These are phyloP conservation scores for Macquaria australasica DNA, from an alignment of 2,113 vertebrate genomes.

Conservation along the genomic window DNA sequence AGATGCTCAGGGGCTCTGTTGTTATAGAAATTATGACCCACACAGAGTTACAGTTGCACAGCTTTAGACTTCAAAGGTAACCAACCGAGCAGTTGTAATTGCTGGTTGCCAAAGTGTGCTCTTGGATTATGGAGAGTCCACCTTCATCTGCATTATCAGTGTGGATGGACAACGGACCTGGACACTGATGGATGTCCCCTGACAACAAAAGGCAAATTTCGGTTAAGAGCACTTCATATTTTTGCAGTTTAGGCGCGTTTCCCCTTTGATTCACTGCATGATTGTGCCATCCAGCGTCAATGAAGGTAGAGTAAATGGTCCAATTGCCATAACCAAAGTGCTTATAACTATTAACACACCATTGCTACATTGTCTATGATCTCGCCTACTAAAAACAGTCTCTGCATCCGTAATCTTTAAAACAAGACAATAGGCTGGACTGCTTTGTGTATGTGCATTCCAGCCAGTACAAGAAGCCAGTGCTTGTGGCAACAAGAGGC, in stretches of 20 bases:
- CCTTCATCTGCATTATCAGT: not conserved
- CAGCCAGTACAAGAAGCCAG: slow-evolving; percentile 28
- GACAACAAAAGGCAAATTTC: not conserved
- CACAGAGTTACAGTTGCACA: not conserved
- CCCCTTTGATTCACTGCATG: not conserved
- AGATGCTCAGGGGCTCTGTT: not conserved
- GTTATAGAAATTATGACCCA: not conserved
- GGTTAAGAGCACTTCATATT: not conserved
- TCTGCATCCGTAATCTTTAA: not conserved
- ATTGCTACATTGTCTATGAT: not conserved
- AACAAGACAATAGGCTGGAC: not conserved
- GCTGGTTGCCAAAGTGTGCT: not conserved
- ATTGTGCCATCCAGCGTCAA: not conserved
- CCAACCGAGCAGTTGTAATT: not conserved
- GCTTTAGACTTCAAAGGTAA: not conserved
- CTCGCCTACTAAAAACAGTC: not conserved
- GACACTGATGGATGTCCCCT: not conserved
- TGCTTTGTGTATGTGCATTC: slow-evolving; percentile 9
- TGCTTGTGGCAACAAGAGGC: slow-evolving; percentile 38
- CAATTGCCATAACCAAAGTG: not conserved
- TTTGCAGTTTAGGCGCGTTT: not conserved
- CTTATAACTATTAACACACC: not conserved
- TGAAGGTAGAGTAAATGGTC: not conserved
- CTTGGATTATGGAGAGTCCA: not conserved
- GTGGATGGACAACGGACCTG: not conserved